Conservation (phyloP, 1,140 invertebrate species). For the Heliothis subflexa region DNA sequence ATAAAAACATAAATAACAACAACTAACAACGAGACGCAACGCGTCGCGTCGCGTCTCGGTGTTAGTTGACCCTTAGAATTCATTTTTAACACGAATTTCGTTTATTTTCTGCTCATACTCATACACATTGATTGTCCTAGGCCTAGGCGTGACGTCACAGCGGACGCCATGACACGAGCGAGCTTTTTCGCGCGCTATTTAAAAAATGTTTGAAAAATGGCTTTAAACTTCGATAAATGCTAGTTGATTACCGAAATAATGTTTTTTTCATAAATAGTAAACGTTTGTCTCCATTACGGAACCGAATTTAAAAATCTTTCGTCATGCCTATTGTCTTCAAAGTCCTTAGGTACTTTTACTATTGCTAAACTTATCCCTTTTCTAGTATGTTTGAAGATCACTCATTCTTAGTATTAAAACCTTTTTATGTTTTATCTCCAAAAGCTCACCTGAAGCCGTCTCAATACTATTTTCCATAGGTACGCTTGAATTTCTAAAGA, state of each 20-base stretch:
- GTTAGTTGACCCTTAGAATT: conserved; percentile 50
- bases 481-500: not conserved
- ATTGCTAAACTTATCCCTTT: no score
- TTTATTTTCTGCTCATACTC: conserved; percentile 6
- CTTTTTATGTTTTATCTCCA: no score
- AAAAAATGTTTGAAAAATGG: not conserved
- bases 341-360: no score
- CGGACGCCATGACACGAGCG: conserved; percentile 11
- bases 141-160: conserved; percentile 12
- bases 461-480: not conserved
- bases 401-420: no score
- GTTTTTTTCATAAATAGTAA: not conserved
- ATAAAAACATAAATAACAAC: conserved; percentile 23
- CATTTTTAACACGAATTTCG: conserved; percentile 22
- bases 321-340: no score
- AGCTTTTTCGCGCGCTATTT: conserved; percentile 7
- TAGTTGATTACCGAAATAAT: conserved; percentile 3
- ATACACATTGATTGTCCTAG: not conserved
- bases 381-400: no score
- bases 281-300: no score
- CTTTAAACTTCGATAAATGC: not conserved
- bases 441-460: not conserved
- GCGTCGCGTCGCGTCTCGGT: no score
- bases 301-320: no score
- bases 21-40: no score